phyloP scores from a whole-genome alignment of 2,888 invertebrate species.

The Noctua janthina region DNA sequence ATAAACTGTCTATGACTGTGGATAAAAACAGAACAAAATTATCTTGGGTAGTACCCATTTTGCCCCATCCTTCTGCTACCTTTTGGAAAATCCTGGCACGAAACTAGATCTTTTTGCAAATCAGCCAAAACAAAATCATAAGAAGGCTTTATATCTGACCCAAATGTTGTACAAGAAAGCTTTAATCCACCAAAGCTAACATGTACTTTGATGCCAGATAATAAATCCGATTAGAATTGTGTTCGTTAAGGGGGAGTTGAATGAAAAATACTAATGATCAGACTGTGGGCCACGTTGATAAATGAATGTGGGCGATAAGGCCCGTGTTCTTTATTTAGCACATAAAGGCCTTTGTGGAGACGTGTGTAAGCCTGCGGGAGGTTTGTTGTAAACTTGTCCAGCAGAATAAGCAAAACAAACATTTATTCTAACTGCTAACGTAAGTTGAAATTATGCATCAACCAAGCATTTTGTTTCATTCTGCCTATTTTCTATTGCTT shows the following conservation, averaged over 20 bases:
- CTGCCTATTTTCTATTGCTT: conserved; percentile 56
- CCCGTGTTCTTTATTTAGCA: conserved; percentile 48
- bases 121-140: conserved; percentile 11
- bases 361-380: conserved; percentile 41
- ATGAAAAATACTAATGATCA: conserved; percentile 62
- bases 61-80: not conserved
- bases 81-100: not conserved
- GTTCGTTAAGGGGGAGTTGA: conserved; percentile 52
- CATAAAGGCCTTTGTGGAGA: conserved; percentile 48
- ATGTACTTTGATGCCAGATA: conserved; percentile 49
- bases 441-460: conserved; percentile 51
- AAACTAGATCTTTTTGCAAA: not conserved
- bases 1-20: not conserved
- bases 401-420: conserved; percentile 35
- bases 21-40: not conserved
- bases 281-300: conserved; percentile 51
- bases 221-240: conserved; percentile 51
- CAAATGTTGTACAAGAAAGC: conserved; percentile 29
- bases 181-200: conserved; percentile 34
- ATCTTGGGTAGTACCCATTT: not conserved
- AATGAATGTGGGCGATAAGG: conserved; percentile 52
- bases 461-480: conserved; percentile 59
- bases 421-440: conserved; percentile 43
- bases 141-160: conserved; percentile 26
- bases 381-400: conserved; percentile 46